Base-by-base conservation (phyloP, 2,888 invertebrate species). In the Choristoneura rosaceana region DNA sequence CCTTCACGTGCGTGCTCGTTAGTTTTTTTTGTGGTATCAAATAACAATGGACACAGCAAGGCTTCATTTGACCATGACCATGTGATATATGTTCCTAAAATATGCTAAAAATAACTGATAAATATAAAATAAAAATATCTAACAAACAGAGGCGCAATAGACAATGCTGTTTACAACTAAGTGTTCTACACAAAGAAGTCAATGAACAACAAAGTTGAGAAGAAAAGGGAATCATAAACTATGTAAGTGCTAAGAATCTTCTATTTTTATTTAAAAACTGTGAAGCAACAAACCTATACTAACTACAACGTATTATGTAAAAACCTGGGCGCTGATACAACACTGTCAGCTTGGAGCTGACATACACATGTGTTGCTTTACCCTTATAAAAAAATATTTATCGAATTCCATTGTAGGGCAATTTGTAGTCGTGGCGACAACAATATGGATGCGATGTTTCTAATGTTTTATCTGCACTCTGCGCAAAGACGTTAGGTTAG, bases 21-120 rank as follows among this genome's bases (percentile, higher is more conserved):
- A 41, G 34, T 50, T 63, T 71, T 25, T 25, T 71, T 59, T 71
- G 67, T 59, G 63, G 33, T 34, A 45, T 68, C 33, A 41, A 59
- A 52, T 58, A 68, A 68, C 63, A 68, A 73, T 52, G 60, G 59
- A 34, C 58, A 4, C 12, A 55, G 4, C 55, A 43, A 65, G 52
- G 64, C 59, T 60, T 50, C 64, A 47, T 47, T 59, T 55, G 67
- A 43, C 58, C 47, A 15, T 58, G 61, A 71, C 12, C 43, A 43
- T 43, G 62, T 14, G 25, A 62, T 43, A n/a, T 59, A 45, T 62
- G 62, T 14, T 25, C 3, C 14, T 59, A 34, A 34, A 17, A 47
- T 43, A 1, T 69, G n/a, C 62, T 55, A 62, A 43, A 43, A 69
- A 50, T 50, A 67, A 33, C n/a, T 58, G 0, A 55, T 4, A 1